A percentile compares a stretch with the other conserved stretches of the same genome.
These are phyloP conservation scores for Bettongia penicillata DNA, from an alignment of 2,113 vertebrate species.

Conservation along the genomic window DNA sequence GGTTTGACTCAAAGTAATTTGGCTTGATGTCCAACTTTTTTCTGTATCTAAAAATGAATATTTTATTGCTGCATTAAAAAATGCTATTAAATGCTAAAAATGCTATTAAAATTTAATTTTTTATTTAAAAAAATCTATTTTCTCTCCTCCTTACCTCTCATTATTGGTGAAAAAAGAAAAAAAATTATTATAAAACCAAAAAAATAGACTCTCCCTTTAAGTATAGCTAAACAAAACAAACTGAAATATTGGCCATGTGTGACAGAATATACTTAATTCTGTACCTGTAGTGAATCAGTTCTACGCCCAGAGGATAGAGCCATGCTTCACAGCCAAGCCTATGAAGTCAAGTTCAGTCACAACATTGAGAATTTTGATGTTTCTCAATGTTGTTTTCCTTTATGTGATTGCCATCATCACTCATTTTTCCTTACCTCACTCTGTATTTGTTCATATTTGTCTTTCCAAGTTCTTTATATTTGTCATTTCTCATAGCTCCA, in stretches of 20 bases:
- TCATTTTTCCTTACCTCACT: not conserved
- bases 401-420: not conserved
- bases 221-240: not conserved
- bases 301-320: not conserved
- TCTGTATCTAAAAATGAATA: not conserved
- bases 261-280: not conserved
- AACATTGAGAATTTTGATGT: not conserved
- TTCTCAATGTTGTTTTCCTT: not conserved
- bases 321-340: not conserved
- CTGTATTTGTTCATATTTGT: not conserved
- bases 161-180: not conserved
- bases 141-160: not conserved
- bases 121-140: not conserved
- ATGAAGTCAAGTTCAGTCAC: not conserved
- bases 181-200: not conserved
- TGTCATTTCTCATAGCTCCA: not conserved
- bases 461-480: not conserved
- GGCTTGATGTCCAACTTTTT: not conserved
- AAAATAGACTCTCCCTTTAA: not conserved
- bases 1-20: not conserved
- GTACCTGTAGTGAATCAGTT: not conserved
- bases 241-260: not conserved
- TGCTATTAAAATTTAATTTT: not conserved
- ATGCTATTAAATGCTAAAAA: too few relatives aligned
- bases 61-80: not conserved